Percentiles rank a stretch among this genome's conserved stretches.
Evolutionary conservation across 2,888 invertebrate species (phyloP).

Genomic region (Nomada fucata): DNA sequence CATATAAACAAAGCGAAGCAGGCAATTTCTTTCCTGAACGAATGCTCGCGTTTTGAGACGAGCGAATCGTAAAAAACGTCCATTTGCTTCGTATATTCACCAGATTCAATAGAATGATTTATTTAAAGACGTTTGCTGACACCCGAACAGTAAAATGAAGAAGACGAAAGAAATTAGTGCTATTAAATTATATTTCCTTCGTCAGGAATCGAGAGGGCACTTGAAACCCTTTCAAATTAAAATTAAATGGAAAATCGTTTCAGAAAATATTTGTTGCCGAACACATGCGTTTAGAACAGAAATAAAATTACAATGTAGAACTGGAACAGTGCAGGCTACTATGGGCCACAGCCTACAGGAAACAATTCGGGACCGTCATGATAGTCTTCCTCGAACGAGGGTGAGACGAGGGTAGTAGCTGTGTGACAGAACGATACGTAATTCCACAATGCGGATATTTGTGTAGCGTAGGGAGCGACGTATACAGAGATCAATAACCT

Average conservation of each 20-base stretch:
- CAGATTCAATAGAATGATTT: too few species aligned
- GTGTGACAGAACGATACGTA: slow-evolving; percentile 15
- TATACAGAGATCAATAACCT: slow-evolving; percentile 78
- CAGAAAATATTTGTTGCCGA: too few species aligned
- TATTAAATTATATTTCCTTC: too few species aligned
- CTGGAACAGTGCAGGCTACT: neutral
- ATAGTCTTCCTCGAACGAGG: slow-evolving; percentile 34
- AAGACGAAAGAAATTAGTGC: too few species aligned
- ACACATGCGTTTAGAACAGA: neutral
- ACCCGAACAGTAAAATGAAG: too few species aligned
- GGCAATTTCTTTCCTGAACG: neutral
- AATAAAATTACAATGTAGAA: neutral
- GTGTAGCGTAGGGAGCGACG: slow-evolving; percentile 68
- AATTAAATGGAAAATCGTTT: too few species aligned
- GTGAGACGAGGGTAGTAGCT: slow-evolving; percentile 24
- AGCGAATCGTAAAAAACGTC: too few species aligned
- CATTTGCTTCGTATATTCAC: too few species aligned
- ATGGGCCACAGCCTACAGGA: neutral
- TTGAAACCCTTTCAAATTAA: too few species aligned
- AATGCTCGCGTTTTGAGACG: neutral
- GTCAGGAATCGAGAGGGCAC: too few species aligned
- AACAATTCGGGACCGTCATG: slow-evolving; percentile 7
- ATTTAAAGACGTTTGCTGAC: too few species aligned
- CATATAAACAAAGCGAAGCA: neutral
- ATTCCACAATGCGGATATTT: slow-evolving; percentile 77